Percentiles rank a stretch among this genome's conserved stretches.
phyloP scores from a whole-genome alignment of 2,888 invertebrate genomes.

The Lumbricus terrestris region DNA sequence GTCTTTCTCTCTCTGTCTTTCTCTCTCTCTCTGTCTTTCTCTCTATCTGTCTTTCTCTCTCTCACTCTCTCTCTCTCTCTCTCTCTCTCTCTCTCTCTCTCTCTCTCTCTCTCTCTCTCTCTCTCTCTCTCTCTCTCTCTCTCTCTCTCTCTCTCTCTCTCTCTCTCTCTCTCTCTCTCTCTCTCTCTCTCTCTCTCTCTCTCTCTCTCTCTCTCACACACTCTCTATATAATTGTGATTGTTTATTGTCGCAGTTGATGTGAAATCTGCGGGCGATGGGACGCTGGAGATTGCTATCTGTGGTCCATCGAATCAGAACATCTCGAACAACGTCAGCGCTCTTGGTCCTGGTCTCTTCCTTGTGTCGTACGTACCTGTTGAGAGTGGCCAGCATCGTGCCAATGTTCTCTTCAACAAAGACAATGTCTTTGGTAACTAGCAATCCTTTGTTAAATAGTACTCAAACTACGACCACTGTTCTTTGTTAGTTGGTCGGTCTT shows the following conservation, averaged over 20 bases:
- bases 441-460: background rate
- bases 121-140: too few species aligned
- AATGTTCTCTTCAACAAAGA: constrained; percentile 93
- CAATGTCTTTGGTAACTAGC: constrained; percentile 73
- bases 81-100: too few species aligned
- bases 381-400: constrained; percentile 84
- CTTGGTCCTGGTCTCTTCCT: constrained; percentile 83
- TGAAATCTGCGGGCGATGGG: constrained; percentile 91
- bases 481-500: too few species aligned
- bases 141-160: too few species aligned
- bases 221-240: background rate
- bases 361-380: constrained; percentile 93
- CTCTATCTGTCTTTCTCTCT: too few species aligned
- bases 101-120: too few species aligned
- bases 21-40: too few species aligned
- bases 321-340: constrained; percentile 97
- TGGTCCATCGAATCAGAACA: constrained; percentile 84
- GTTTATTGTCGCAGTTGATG: constrained; percentile 73
- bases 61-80: too few species aligned
- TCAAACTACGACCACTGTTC: background rate
- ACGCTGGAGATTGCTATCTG: constrained; percentile 96
- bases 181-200: too few species aligned
- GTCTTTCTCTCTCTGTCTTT: too few species aligned
- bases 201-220: too few species aligned
- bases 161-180: too few species aligned